Base-by-base conservation (phyloP, 2,797 vertebrate genomes). In the Helicolenus hilgendorfi region DNA sequence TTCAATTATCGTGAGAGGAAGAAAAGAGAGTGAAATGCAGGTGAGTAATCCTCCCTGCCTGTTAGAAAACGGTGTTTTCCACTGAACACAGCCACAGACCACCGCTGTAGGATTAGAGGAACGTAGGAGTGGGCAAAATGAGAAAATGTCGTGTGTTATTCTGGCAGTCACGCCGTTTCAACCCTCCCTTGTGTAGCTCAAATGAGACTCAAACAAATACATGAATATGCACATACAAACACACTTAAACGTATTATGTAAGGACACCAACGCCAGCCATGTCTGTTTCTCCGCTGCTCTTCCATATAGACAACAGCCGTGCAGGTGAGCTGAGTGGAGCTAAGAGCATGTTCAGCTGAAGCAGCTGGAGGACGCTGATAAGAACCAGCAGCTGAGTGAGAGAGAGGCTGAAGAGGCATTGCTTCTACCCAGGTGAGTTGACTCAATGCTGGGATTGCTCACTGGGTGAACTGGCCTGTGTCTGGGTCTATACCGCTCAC, bases 1-100 rank as follows among this genome's bases (percentile, higher is more conserved):
- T 92, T 92, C 11, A 92, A 88, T 92, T 89, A 88, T 84, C 77
- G 72, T 76, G 74, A 82, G 26, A 77, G 53, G 74, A 68, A 56
- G n/a, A 79, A 70, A 27, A 65, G 22, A 29, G 89, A 71, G 56
- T 38, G 45, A 71, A 83, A 81, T 62, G 14, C 68, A 79, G 82
- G 88, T 86, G 70, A 76, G 76, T 79, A 91, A 92, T 88, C 85
- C 80, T 58, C 13, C 10, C 35, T 68, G 36, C 73, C 41, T 72
- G 53, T 77, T 60, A 29, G 71, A 58, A 84, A 73, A 5, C 4
- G 4, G 1, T 65, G 64, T 78, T 79, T 79, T 26, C 35, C 15
- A n/a, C 22, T 53, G 36, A 85, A 81, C 1, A 4, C 59, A 72
- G 58, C 69, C 20, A 14, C 11, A 83, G 60, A 78, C 70, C 71